Percentiles rank a stretch among this genome's conserved stretches.
Evolutionary conservation across 2,797 vertebrate species (phyloP).

Genomic region (Huso huso): DNA sequence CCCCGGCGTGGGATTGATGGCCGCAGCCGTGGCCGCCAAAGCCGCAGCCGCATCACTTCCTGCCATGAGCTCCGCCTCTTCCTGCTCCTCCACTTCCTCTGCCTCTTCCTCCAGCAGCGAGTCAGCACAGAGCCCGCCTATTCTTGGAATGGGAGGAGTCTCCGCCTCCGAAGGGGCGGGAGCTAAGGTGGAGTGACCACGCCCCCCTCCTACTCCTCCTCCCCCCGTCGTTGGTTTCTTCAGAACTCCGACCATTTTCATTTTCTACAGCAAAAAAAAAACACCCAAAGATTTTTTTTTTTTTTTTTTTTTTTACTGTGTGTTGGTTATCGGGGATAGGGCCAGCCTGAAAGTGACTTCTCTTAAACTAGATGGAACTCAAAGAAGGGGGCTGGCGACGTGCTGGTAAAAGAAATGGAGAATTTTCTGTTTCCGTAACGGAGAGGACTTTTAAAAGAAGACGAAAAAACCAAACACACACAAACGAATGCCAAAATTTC

Average conservation of each 20-base stretch:
- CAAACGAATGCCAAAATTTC: not conserved
- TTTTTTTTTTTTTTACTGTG: too few species aligned
- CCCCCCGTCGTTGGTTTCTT: not conserved
- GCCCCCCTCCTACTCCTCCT: constrained; percentile 15
- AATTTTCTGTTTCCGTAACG: not conserved
- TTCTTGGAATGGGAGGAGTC: constrained; percentile 42
- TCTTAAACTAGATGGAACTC: too few species aligned
- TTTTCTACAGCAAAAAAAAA: not conserved
- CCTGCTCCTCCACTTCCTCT: constrained; percentile 64
- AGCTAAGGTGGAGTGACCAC: constrained; percentile 69
- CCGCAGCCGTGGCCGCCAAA: constrained; percentile 44
- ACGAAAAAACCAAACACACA: not conserved
- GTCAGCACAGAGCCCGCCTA: constrained; percentile 64
- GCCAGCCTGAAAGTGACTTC: too few species aligned
- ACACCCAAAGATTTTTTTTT: not conserved
- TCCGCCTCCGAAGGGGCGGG: constrained; percentile 15
- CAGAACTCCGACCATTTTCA: too few species aligned
- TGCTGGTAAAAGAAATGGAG: too few species aligned
- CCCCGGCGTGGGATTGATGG: constrained; percentile 58
- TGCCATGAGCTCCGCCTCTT: constrained; percentile 68
- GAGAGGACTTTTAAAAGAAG: not conserved
- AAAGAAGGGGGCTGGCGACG: too few species aligned
- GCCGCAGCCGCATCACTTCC: constrained; percentile 58
- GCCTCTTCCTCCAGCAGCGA: constrained; percentile 68
- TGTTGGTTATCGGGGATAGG: too few species aligned